A percentile compares a stretch with the other conserved stretches of the same genome.
Conservation (phyloP, 1,140 invertebrate genomes). For the Bacillus rossius region DNA sequence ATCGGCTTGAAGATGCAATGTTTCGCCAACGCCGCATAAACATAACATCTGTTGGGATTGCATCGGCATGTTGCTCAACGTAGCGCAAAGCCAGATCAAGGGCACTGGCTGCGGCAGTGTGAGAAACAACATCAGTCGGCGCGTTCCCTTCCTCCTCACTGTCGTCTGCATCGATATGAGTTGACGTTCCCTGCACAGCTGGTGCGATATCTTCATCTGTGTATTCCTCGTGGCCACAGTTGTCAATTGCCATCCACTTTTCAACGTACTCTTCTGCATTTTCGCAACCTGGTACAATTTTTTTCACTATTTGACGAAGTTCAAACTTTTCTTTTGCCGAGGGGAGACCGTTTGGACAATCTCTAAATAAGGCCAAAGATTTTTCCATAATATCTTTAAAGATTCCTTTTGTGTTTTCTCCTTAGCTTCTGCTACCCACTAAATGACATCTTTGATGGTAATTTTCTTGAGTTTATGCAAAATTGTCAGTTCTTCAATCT, state of each 20-base stretch:
- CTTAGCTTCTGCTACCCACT: slow-evolving; percentile 32
- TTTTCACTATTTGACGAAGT: background rate
- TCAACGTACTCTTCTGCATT: background rate
- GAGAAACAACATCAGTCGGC: background rate
- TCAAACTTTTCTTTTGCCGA: background rate
- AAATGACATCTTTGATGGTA: slow-evolving; percentile 31
- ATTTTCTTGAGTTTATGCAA: slow-evolving; percentile 23
- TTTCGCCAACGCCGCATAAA: slow-evolving; percentile 2
- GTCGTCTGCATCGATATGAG: background rate
- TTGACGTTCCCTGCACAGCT: background rate
- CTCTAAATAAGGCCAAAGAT: slow-evolving; percentile 12
- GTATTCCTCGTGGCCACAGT: background rate
- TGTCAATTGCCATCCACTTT: background rate
- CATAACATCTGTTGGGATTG: background rate
- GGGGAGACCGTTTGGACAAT: background rate
- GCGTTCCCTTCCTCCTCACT: slow-evolving; percentile 5
- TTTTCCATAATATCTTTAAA: slow-evolving; percentile 33
- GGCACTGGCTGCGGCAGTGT: background rate
- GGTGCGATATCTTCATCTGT: background rate
- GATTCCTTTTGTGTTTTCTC: slow-evolving; percentile 23
- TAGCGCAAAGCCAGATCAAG: slow-evolving; percentile 8
- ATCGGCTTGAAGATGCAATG: background rate
- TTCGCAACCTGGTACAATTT: background rate
- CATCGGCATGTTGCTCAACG: slow-evolving; percentile 9
- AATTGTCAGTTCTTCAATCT: background rate